These are phyloP conservation scores for Metaphire vulgaris DNA, from an alignment of 1,140 invertebrate species.

Conservation along the genomic window DNA sequence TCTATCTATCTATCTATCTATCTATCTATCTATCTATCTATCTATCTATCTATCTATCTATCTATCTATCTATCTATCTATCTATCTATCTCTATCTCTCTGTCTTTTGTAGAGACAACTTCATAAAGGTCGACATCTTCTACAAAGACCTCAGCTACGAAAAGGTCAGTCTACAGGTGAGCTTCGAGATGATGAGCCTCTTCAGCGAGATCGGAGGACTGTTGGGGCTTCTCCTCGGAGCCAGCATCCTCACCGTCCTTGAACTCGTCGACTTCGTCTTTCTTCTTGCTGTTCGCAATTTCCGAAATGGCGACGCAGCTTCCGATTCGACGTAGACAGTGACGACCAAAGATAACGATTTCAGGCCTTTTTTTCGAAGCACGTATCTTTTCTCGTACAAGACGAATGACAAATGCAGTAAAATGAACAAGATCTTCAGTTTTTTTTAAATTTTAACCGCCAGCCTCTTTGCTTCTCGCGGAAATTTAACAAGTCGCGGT, in stretches of 20 bases:
- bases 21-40: not conserved
- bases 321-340: no score
- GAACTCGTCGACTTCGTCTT: slow-evolving; percentile 24
- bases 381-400: no score
- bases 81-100: not conserved
- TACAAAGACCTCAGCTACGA: slow-evolving; percentile 25
- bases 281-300: not conserved
- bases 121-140: slow-evolving; percentile 25
- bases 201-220: slow-evolving; percentile 27
- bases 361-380: no score
- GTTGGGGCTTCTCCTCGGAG: slow-evolving; percentile 21
- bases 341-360: no score
- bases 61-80: not conserved
- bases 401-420: no score
- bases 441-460: no score
- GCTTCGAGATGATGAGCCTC: slow-evolving; percentile 37
- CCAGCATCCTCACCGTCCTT: slow-evolving; percentile 25
- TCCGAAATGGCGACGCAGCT: not conserved
- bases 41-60: not conserved
- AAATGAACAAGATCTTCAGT: no score
- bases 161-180: slow-evolving; percentile 23
- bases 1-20: not conserved
- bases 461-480: no score
- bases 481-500: no score
- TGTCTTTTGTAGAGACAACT: slow-evolving; percentile 15